Evolutionary conservation across 2,888 invertebrate genomes (phyloP), one percentile per base, ranked within the genome.

Genomic region (Chymomyza caudatula): DNA sequence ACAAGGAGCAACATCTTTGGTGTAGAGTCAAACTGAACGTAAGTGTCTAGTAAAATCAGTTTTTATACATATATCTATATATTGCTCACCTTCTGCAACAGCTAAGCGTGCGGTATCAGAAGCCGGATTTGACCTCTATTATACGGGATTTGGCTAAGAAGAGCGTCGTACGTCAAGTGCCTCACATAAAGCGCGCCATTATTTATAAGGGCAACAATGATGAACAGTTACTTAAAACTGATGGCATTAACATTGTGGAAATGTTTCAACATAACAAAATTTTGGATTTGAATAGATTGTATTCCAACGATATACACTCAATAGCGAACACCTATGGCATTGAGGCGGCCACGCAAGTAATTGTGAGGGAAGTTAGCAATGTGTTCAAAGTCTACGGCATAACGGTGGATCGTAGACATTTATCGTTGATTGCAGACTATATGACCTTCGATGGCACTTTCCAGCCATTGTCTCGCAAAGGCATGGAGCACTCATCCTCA

Each of bases 341-440:
- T 72, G 99, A 99, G 92, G 99, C 99, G 0, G 99, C 98, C 0
- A 93, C 94, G 57, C 94, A 94, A 89, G 96, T 97, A 2, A 95
- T 99, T 63, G 95, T 97, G 11, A 96, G 95, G 89, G 99, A 99
- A 92, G 95, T 99, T 53, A 94, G 96, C 89, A 96, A 97, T 87
- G 99, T 99, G 37, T 99, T 99, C 90, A 96, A 95, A 77, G 97
- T 97, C 0, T 99, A 99, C 86, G 98, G 98, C 23, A 99, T 99
- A 85, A 94, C 94, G 6, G 98, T 99, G 2, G 97, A 99, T 91
- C 94, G 96, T 0, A 93, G 99, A 22, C 99, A 99, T 92, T 92
- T 99, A 84, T 94, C 94, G 0, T 91, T 99, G 4, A 94, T 99
- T 60, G 96, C 99, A 0, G 99, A 99, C 91, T 99, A 98, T 89